Evolutionary conservation across 2,888 invertebrate species (phyloP), one percentile per base, ranked within the genome.

Genomic region (Andrena dorsata): DNA sequence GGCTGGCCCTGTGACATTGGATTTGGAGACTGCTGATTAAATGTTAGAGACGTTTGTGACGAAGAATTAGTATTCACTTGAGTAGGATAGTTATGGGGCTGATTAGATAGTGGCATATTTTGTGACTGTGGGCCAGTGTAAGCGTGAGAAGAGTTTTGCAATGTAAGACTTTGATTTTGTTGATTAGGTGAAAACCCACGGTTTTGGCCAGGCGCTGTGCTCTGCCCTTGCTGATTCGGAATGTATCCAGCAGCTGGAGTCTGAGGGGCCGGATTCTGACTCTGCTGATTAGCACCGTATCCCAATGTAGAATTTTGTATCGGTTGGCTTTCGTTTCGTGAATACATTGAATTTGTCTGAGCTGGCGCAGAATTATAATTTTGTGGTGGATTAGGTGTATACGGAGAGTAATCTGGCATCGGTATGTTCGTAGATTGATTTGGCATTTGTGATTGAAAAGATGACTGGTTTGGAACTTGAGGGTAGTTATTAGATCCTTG

Each of bases 401-500:
- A 93, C 13, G 89, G 65, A 1, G 89, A 83, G 63, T 93, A 93
- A 77, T 93, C 93, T 16, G 87, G 77, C 30, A 92, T 88, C 16
- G 91, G 82, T 41, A 92, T 87, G 23, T 87, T 89, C 3, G 90
- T 26, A 3, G 91, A 79, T 60, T 91, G 92, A 76, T 89, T 90
- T 2, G 92, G 75, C 82, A 91, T 85, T 61, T 89, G 90, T 5
- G 89, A 35, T 51, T 89, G 91, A 61, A 90, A 92, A 65, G 90
- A 80, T n/a, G 89, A 65, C 35, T 88, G 90, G 75, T 87, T 89
- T n/a, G 89, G n/a, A 30, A 87, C 86, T 73, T 92, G 93, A 7
- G 91, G 69, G 76, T 93, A 93, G 82, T 91, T 93, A 41, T 68
- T 88, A 69, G 90, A 72, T 51, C 86, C 89, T 84, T 89, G 92